Conservation (phyloP, 2,797 vertebrate species). For the Pipistrellus pipistrellus region DNA sequence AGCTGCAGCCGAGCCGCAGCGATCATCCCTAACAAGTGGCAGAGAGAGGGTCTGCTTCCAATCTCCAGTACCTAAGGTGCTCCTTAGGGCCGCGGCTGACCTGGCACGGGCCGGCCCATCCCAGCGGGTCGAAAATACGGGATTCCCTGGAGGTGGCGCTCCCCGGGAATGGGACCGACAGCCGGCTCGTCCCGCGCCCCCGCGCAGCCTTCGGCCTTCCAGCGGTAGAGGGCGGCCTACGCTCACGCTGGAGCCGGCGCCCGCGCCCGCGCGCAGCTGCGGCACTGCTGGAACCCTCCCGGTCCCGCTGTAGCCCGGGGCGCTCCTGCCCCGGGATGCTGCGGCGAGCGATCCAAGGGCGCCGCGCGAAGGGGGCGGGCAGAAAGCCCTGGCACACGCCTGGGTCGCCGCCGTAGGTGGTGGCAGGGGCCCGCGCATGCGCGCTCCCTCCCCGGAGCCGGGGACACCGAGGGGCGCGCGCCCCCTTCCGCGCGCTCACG, state of each 20-base stretch:
- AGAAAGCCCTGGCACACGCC: slow-evolving; percentile 65
- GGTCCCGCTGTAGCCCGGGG: neutral
- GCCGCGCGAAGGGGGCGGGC: slow-evolving; percentile 55
- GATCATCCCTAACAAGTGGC: neutral
- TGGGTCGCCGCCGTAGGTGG: slow-evolving; percentile 73
- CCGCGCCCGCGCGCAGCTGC: neutral
- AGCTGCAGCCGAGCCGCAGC: neutral
- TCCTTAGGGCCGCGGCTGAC: neutral
- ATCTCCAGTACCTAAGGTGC: neutral
- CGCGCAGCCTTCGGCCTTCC: slow-evolving; percentile 34
- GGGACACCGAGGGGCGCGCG: slow-evolving; percentile 76
- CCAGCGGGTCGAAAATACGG: neutral
- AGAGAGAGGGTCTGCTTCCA: neutral
- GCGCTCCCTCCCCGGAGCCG: slow-evolving; percentile 60
- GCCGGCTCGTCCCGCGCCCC: neutral
- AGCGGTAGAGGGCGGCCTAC: slow-evolving; percentile 70
- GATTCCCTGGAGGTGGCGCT: slow-evolving; percentile 3
- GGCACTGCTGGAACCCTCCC: neutral
- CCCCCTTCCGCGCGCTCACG: slow-evolving; percentile 62
- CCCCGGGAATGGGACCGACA: neutral
- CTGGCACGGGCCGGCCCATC: neutral
- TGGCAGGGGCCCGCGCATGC: slow-evolving; percentile 79
- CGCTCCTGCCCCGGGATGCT: slow-evolving; percentile 51
- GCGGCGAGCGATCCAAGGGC: slow-evolving; percentile 1
- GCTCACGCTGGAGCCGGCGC: neutral